phyloP scores from a whole-genome alignment of 2,797 vertebrate species.

The Chrysocyon brachyurus region DNA sequence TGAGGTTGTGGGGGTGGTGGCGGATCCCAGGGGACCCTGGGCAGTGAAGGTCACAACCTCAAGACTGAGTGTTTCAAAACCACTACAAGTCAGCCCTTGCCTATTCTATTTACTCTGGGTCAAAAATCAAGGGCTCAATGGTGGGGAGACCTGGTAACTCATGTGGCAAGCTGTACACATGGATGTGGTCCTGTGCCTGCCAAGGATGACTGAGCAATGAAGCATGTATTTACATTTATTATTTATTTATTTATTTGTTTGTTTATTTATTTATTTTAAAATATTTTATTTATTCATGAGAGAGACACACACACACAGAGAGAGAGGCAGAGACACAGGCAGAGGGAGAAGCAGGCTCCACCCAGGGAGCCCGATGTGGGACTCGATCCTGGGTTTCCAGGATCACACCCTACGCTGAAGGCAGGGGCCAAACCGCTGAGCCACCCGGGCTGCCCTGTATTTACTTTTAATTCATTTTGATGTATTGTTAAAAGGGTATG shows the following conservation, averaged over 20 bases:
- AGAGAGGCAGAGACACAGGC: too few species aligned
- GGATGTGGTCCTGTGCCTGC: neutral
- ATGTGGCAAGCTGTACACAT: fast-evolving
- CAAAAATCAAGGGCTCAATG: neutral
- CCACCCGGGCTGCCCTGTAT: too few species aligned
- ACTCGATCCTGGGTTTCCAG: too few species aligned
- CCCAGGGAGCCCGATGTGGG: too few species aligned
- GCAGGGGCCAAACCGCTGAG: too few species aligned
- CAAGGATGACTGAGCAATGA: neutral
- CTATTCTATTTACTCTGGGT: neutral
- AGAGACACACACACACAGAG: too few species aligned
- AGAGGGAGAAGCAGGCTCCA: too few species aligned
- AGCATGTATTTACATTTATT: neutral
- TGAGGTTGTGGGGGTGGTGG: neutral
- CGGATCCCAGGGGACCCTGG: fast-evolving
- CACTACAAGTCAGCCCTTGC: neutral
- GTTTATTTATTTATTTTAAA: too few species aligned
- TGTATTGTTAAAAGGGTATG: neutral
- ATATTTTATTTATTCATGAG: too few species aligned
- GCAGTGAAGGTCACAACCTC: neutral
- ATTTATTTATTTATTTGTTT: too few species aligned
- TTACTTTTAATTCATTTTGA: neutral
- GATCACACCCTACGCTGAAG: too few species aligned
- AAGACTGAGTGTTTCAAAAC: neutral
- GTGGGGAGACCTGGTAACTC: neutral